These are phyloP conservation scores for Leptopilina myrica DNA, from an alignment of 2,888 invertebrate species.

Conservation along the genomic window DNA sequence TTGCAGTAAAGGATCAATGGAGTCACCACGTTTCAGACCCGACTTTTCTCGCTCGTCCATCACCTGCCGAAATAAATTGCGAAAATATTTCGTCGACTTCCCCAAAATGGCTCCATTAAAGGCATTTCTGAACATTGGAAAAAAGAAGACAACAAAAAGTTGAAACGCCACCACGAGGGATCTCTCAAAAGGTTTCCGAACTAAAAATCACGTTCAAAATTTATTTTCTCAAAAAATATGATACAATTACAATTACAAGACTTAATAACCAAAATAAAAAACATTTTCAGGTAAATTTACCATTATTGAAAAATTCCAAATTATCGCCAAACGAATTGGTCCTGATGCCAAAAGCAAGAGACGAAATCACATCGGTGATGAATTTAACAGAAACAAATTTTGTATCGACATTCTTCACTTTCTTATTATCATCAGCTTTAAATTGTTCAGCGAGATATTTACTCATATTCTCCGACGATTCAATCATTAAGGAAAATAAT, in stretches of 20 bases:
- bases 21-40: constrained; percentile 64
- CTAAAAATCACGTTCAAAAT: constrained; percentile 1
- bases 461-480: constrained; percentile 66
- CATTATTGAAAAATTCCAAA: constrained; percentile 60
- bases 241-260: neutral
- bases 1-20: constrained; percentile 65
- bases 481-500: constrained; percentile 76
- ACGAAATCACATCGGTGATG: constrained; percentile 66
- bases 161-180: neutral
- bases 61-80: constrained; percentile 66
- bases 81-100: constrained; percentile 59
- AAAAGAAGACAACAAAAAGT: constrained; percentile 11
- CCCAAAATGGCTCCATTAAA: neutral
- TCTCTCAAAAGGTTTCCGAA: constrained; percentile 6
- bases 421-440: neutral
- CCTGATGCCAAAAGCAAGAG: constrained; percentile 66
- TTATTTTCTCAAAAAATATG: neutral
- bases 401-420: constrained; percentile 48
- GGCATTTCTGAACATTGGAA: neutral
- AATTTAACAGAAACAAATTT: constrained; percentile 58
- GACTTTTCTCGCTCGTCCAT: constrained; percentile 62
- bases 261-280: neutral
- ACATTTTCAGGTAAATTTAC: constrained; percentile 52
- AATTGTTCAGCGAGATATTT: constrained; percentile 55
- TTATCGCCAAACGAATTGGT: constrained; percentile 63